phyloP scores from a whole-genome alignment of 1,140 invertebrate species.

The Zaprionus taronus region DNA sequence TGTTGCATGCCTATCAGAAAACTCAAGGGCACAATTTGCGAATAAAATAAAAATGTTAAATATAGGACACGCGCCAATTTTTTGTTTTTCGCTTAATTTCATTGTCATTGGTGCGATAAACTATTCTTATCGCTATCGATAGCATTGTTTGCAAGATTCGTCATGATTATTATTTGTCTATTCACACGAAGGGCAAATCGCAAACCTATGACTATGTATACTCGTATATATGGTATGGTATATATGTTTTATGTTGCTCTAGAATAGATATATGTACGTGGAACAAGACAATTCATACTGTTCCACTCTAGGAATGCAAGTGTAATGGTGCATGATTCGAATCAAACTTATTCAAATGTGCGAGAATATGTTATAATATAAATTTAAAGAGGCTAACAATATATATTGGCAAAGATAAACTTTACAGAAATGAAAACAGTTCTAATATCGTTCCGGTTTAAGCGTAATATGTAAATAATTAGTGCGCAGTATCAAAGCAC shows the following conservation, averaged over 20 bases:
- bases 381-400: conserved; percentile 8
- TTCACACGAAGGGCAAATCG: neutral
- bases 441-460: neutral
- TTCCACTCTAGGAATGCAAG: conserved; percentile 30
- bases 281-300: conserved; percentile 18
- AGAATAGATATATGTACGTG: conserved; percentile 1
- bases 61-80: conserved; percentile 66
- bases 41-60: conserved; percentile 58
- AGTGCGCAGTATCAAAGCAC: conserved; percentile 11
- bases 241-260: conserved; percentile 10
- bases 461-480: conserved; percentile 2
- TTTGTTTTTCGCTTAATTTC: conserved; percentile 12
- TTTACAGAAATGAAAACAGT: conserved; percentile 9
- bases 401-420: conserved; percentile 26
- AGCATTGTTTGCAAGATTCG: neutral
- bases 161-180: neutral
- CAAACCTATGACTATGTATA: conserved; percentile 1
- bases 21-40: conserved; percentile 49
- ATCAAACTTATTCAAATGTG: conserved; percentile 42
- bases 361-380: conserved; percentile 8
- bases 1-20: conserved; percentile 59
- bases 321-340: conserved; percentile 47
- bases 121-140: conserved; percentile 19
- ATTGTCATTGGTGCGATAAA: conserved; percentile 12
- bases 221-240: conserved; percentile 14